Evolutionary conservation across 2,888 invertebrate species (phyloP), one percentile per base, ranked within the genome.

Genomic region (Tipula vernalis): DNA sequence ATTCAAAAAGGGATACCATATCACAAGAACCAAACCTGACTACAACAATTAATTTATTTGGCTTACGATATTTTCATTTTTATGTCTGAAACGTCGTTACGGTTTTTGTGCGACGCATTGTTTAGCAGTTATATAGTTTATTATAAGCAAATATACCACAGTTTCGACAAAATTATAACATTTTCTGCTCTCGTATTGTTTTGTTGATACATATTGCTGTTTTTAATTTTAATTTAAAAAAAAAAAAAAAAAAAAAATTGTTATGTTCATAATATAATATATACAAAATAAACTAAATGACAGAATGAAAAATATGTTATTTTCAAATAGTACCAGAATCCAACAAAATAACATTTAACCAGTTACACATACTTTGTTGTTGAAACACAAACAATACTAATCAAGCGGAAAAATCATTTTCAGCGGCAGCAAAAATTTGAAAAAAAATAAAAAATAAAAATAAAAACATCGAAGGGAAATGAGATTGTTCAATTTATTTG

Each of bases 401-500:
- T 71, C 71, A 71, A 71, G 71, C 71, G 71, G 71, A 71, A 71
- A 71, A 71, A 71, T 71, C 71, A 71, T 71, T 71, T 71, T 28
- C 71, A 71, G 18, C 71, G 71, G 51, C 51, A 51, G 51, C 51
- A 51, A 51, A 51, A 51, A 28, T 28, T 28, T 28, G 2, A 28
- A 15, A 51, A 18, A 71, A 71, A n/a, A n/a, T n/a, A n/a, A n/a
- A n/a, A n/a, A n/a, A n/a, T 10, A 71, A 71, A 18, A 71, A 51
- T 6, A 15, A 28, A 71, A 71, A 5, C 57, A 18, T 71, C 71
- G 28, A 71, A 6, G 28, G 71, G 71, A 71, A 71, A 71, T 71
- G 71, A 71, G 71, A 71, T 71, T 71, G 71, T 71, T 71, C 71
- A 71, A 71, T 71, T 71, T 71, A 71, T 71, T 71, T 71, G 71